Percentiles rank a stretch among this genome's conserved stretches.
Evolutionary conservation across 2,797 vertebrate species (phyloP).

Genomic region (Nyctibius grandis): DNA sequence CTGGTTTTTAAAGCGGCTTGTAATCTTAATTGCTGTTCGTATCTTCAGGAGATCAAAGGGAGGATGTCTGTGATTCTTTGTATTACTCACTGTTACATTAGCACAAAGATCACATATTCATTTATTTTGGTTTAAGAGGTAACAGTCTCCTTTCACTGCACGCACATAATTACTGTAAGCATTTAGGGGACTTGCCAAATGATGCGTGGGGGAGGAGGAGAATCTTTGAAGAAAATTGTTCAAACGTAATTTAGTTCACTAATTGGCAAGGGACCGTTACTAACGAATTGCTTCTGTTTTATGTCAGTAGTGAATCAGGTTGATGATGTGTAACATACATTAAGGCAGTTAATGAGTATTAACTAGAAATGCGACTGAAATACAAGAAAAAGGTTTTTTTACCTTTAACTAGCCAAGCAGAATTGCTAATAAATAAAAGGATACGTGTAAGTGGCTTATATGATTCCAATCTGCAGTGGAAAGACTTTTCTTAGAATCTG

Average conservation of each 20-base stretch:
- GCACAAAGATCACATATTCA: constrained; percentile 5
- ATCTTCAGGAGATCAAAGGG: constrained; percentile 45
- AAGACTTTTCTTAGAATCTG: constrained; percentile 60
- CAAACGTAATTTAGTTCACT: constrained; percentile 52
- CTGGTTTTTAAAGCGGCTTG: not conserved
- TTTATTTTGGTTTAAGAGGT: constrained; percentile 26
- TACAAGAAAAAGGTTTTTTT: constrained; percentile 22
- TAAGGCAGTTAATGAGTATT: constrained; percentile 53
- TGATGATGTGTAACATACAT: constrained; percentile 53
- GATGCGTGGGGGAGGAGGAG: constrained; percentile 24
- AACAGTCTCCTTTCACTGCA: constrained; percentile 51
- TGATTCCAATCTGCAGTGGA: constrained; percentile 59
- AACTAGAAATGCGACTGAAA: constrained; percentile 54
- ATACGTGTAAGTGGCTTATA: constrained; percentile 29
- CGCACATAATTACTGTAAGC: constrained; percentile 50
- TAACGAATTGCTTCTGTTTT: constrained; percentile 63
- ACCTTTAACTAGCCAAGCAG: constrained; percentile 32
- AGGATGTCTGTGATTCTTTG: constrained; percentile 23
- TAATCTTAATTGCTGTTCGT: constrained; percentile 19
- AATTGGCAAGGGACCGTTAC: constrained; percentile 56
- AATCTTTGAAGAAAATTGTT: constrained; percentile 61
- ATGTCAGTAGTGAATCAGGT: constrained; percentile 61
- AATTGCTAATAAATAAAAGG: constrained; percentile 42
- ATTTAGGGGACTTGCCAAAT: constrained; percentile 37
- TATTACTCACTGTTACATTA: constrained; percentile 24